Evolutionary conservation across 2,888 invertebrate species (phyloP).

Genomic region (Clostera curtula): DNA sequence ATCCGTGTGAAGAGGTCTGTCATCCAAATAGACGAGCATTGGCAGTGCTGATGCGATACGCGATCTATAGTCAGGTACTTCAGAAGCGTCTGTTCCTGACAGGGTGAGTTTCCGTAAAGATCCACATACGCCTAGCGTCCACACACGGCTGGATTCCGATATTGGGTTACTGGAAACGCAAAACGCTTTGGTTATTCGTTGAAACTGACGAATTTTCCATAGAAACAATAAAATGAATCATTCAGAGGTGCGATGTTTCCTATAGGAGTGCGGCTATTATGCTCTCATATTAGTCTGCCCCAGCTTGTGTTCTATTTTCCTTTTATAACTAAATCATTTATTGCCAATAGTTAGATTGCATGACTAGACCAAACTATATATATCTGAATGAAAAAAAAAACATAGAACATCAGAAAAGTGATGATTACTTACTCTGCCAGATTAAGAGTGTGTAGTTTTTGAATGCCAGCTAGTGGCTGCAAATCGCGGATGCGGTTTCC

Average conservation of each 20-base stretch:
- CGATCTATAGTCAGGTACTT: constrained; percentile 38
- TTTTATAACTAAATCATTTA: too few relatives aligned
- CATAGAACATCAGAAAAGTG: too few relatives aligned
- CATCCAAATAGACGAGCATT: constrained; percentile 53
- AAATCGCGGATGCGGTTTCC: constrained; percentile 78
- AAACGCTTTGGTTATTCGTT: too few relatives aligned
- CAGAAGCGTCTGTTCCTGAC: constrained; percentile 42
- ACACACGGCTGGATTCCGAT: constrained; percentile 48
- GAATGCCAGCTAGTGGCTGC: constrained; percentile 76
- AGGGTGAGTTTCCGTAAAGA: constrained; percentile 48
- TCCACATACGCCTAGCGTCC: constrained; percentile 60
- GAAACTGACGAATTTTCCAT: too few relatives aligned
- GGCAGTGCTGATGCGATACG: constrained; percentile 46
- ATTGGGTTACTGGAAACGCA: constrained; percentile 47
- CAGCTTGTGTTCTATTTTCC: too few relatives aligned
- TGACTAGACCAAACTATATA: too few relatives aligned
- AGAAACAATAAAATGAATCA: too few relatives aligned
- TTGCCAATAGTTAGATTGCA: too few relatives aligned
- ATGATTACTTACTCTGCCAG: constrained; percentile 47
- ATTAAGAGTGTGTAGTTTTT: constrained; percentile 69
- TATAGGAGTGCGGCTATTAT: too few relatives aligned
- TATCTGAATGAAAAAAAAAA: too few relatives aligned
- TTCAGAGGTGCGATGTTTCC: too few relatives aligned
- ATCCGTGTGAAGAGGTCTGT: constrained; percentile 42
- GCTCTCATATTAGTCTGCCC: too few relatives aligned